Percentiles rank a stretch among this genome's conserved stretches.
These are phyloP conservation scores for Coremacera marginata DNA, from an alignment of 2,888 invertebrate genomes.

Conservation along the genomic window DNA sequence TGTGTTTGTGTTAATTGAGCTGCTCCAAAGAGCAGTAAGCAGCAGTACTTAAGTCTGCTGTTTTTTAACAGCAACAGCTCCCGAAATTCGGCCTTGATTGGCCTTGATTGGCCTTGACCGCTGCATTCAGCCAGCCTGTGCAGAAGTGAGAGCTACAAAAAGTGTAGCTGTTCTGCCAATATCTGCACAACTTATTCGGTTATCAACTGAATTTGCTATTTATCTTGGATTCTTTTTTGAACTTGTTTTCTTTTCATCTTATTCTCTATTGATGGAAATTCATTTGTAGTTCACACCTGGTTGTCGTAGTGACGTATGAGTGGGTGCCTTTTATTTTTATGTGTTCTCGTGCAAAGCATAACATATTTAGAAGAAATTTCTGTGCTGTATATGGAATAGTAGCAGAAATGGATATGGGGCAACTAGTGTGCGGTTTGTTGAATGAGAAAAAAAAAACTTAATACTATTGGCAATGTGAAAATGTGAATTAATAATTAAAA, in stretches of 20 bases:
- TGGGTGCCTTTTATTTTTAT: not conserved
- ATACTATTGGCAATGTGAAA: too few species aligned
- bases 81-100: conserved; percentile 57
- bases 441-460: too few species aligned
- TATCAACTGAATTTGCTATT: not conserved
- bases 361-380: not conserved
- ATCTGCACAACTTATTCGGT: not conserved
- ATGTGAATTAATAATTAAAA: too few species aligned
- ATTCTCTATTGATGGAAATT: not conserved
- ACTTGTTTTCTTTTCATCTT: not conserved
- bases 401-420: not conserved
- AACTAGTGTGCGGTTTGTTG: not conserved
- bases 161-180: not conserved
- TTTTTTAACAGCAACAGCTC: too few species aligned
- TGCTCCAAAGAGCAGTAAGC: too few species aligned
- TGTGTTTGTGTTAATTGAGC: too few species aligned
- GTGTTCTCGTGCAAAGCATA: not conserved
- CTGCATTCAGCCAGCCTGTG: conserved; percentile 15
- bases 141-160: not conserved
- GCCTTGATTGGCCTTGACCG: conserved; percentile 66
- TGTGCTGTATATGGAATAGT: not conserved
- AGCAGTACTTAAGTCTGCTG: too few species aligned
- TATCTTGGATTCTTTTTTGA: not conserved
- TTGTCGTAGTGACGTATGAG: not conserved
- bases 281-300: not conserved